Evolutionary conservation across 1,140 invertebrate genomes (phyloP).

Genomic region (Pseudoatta argentina): DNA sequence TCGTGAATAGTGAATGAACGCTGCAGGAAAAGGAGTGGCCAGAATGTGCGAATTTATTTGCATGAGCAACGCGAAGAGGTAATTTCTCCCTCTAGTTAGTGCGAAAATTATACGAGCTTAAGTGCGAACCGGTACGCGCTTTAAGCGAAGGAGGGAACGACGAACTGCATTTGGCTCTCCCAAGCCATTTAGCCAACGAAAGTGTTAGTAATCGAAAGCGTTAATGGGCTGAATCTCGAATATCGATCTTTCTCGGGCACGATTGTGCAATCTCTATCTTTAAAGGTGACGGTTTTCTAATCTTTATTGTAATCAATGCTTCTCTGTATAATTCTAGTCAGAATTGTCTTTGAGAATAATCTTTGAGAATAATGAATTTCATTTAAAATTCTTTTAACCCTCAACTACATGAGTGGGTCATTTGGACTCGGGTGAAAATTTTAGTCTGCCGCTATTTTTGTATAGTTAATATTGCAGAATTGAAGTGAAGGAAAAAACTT

Average conservation of each 20-base stretch:
- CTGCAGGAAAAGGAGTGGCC: neutral
- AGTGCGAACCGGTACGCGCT: conserved; percentile 75
- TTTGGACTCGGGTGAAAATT: too few species aligned
- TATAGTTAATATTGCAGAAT: too few species aligned
- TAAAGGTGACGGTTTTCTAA: conserved; percentile 29
- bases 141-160: conserved; percentile 75
- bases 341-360: neutral
- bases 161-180: conserved; percentile 7
- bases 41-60: conserved; percentile 70
- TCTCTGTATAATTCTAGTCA: neutral
- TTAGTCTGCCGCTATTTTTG: too few species aligned
- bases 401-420: too few species aligned
- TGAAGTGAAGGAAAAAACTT: too few species aligned
- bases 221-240: conserved; percentile 41
- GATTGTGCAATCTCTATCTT: conserved; percentile 37
- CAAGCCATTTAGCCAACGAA: conserved; percentile 63
- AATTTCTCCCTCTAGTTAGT: conserved; percentile 76
- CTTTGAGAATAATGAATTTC: neutral
- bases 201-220: conserved; percentile 52
- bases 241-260: neutral
- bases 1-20: neutral
- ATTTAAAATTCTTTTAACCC: neutral
- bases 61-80: conserved; percentile 67
- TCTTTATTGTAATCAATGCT: conserved; percentile 18
- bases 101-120: conserved; percentile 80